A percentile compares a stretch with the other conserved stretches of the same genome.
phyloP scores from a whole-genome alignment of 2,888 invertebrate species.

The Escarpia spicata region DNA sequence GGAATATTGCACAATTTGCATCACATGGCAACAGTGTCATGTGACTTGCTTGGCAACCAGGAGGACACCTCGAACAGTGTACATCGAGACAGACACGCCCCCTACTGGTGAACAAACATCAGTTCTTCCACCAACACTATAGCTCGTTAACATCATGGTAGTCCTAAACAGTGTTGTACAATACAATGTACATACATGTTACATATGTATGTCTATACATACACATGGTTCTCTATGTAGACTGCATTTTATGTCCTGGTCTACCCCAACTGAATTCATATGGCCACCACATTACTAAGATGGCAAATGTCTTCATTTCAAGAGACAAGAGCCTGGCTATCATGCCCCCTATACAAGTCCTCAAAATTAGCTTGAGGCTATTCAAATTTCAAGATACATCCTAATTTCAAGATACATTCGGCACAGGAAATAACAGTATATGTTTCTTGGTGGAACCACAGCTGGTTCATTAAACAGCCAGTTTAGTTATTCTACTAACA shows the following conservation, averaged over 20 bases:
- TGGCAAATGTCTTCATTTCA: background rate
- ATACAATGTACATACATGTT: background rate
- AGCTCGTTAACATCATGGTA: background rate
- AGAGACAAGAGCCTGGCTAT: background rate
- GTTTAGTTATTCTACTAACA: background rate
- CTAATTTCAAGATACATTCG: background rate
- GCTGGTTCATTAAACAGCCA: background rate
- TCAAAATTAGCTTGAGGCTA: background rate
- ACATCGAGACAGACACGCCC: background rate
- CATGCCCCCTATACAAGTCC: background rate
- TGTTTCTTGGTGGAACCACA: background rate
- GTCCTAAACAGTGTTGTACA: background rate
- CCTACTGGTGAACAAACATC: background rate
- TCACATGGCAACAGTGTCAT: constrained; percentile 14
- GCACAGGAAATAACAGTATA: background rate
- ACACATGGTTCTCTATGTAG: background rate
- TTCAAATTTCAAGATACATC: background rate
- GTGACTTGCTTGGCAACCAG: background rate
- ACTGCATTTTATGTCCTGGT: no score
- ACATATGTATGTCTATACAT: background rate
- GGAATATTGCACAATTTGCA: constrained; percentile 13
- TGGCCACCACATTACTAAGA: background rate
- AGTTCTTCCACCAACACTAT: background rate
- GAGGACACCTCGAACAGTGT: background rate
- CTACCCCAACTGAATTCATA: background rate